Evolutionary conservation across 2,888 invertebrate genomes (phyloP), one percentile per base, ranked within the genome.

Genomic region (Sinopyrophorus schimmeli): DNA sequence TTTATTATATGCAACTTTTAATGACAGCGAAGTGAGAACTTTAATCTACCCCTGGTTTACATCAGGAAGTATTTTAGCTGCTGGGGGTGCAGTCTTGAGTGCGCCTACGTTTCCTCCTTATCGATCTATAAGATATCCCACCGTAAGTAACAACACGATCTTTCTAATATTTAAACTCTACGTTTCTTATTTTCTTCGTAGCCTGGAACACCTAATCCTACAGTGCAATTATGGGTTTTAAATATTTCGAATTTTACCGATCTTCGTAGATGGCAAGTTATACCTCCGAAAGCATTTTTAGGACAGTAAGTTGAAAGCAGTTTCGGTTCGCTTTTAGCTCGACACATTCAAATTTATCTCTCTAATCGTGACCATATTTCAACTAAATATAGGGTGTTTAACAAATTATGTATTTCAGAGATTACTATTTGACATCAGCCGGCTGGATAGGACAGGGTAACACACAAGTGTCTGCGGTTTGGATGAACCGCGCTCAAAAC

Each of bases 401-500:
- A 24, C 21, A 31, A 23, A 30, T 41, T 34, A 26, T 47, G 34
- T 55, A 27, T 70, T 76, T 24, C 76, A 93, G 92, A 75, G 94
- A 95, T 68, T 88, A 87, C 77, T 95, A 96, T 77, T 78, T 96
- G 71, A 92, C 92, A 71, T 89, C 91, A 61, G 92, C 92, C 51
- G 86, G 87, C 55, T 96, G 95, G 95, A 84, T 92, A 64, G 86
- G 87, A 64, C 81, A 83, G 67, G 82, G 81, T 64, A 87, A 89
- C 72, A 79, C 80, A 53, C 84, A 89, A 70, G 81, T 95, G 57
- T 84, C 89, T 37, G 87, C 90, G 35, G 89, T 93, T 44, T 97
- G 94, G 91, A 87, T 94, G 83, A 92, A 92, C 73, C 82, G 97
- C 61, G 86, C 89, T 28, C 96, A 97, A 76, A 96, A 96, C 74